A percentile compares a stretch with the other conserved stretches of the same genome.
These are phyloP conservation scores for Porites divaricata DNA, from an alignment of 92 coral and sea anemone genomes.

Conservation along the genomic window DNA sequence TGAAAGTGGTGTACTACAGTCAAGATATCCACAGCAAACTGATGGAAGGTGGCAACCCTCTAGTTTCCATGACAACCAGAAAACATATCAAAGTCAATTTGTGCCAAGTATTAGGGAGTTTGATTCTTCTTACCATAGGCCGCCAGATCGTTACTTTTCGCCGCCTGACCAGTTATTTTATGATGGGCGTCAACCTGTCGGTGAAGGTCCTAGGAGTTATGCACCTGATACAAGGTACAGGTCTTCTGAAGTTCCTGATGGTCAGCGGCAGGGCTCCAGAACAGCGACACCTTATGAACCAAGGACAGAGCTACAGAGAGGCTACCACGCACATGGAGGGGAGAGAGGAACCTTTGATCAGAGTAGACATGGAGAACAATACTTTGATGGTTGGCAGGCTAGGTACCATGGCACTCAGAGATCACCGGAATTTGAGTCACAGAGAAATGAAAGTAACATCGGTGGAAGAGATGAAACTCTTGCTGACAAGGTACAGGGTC, in stretches of 20 bases:
- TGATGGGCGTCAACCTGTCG: constrained; percentile 6
- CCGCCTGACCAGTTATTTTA: constrained; percentile 1
- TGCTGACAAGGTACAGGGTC: background rate
- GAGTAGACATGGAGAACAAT: background rate
- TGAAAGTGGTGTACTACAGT: background rate
- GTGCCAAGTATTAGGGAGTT: background rate
- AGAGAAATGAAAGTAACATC: background rate
- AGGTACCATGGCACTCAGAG: constrained; percentile 14
- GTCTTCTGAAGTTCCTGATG: background rate
- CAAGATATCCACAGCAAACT: constrained; percentile 5
- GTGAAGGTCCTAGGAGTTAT: constrained; percentile 12
- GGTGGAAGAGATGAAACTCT: background rate
- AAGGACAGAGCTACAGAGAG: constrained; percentile 40
- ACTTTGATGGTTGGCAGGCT: background rate
- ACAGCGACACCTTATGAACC: constrained; percentile 48
- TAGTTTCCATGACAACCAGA: constrained; percentile 6
- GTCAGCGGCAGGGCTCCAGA: background rate
- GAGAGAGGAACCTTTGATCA: constrained; percentile 12
- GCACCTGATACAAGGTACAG: constrained; percentile 5
- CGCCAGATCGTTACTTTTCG: background rate
- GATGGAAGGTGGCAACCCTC: constrained; percentile 26
- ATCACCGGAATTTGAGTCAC: background rate
- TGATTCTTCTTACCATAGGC: background rate
- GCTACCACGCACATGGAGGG: background rate
- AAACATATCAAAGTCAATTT: constrained; percentile 14